Percentiles rank a stretch among this genome's conserved stretches.
phyloP scores from a whole-genome alignment of 1,140 invertebrate genomes.

The Achatina immaculata region DNA sequence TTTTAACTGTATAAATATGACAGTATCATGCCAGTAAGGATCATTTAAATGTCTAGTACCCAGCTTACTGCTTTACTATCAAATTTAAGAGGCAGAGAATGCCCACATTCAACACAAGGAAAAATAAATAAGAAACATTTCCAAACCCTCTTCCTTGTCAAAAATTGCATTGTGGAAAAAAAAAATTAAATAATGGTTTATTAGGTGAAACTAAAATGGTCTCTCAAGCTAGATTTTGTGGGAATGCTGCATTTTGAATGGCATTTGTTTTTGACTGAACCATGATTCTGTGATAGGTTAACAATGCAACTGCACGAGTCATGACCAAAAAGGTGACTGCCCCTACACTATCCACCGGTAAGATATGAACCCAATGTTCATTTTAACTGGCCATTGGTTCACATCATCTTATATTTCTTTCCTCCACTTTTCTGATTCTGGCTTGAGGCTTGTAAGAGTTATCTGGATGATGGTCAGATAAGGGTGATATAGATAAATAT shows the following conservation, averaged over 20 bases:
- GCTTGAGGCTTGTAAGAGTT: no score
- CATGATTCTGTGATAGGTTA: constrained; percentile 79
- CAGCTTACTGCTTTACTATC: no score
- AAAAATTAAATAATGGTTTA: not conserved
- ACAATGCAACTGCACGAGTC: constrained; percentile 96
- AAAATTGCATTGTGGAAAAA: no score
- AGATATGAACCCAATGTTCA: constrained; percentile 67
- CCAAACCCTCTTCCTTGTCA: no score
- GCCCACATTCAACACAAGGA: no score
- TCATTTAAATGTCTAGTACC: no score
- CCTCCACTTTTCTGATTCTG: not conserved
- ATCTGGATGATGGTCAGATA: no score
- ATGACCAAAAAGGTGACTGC: constrained; percentile 93
- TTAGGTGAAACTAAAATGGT: not conserved
- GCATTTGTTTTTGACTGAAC: constrained; percentile 41
- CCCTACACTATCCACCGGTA: constrained; percentile 92
- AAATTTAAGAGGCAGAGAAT: no score
- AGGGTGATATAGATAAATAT: no score
- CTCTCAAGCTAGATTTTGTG: not conserved
- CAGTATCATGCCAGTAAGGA: no score
- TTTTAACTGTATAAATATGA: no score
- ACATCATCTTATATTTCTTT: not conserved
- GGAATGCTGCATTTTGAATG: constrained; percentile 34
- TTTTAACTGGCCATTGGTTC: not conserved
- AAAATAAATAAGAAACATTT: no score